Evolutionary conservation across 2,113 vertebrate genomes (phyloP), one percentile per base, ranked within the genome.

Genomic region (Laticauda laticaudata): DNA sequence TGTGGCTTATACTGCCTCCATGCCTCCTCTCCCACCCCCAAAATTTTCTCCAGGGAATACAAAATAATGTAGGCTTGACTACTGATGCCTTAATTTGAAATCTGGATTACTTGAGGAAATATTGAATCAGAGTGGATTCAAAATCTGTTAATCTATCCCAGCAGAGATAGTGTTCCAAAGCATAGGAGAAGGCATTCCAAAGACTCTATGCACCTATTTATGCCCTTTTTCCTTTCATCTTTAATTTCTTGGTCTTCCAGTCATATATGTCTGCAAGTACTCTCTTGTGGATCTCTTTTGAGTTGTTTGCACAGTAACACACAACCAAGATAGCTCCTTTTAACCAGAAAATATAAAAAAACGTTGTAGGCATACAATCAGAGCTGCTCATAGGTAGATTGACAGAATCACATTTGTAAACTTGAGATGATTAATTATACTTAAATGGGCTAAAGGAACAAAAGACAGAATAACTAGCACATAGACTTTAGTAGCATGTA

Each of bases 301-400:
- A 96, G 98, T 96, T 94, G 97, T 98, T 98, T 98, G 97, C 97
- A 98, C 97, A 97, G 61, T 86, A 93, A 97, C 96, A 95, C 93
- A 91, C 91, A 34, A 92, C 95, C 97, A 85, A 81, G 97, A 95
- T 96, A 96, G 94, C 96, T 97, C 96, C 97, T 96, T 94, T 95
- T 92, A 96, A 95, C 94, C 23, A 95, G 95, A 95, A 96, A 94
- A 96, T 96, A 96, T 94, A 81, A 97, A 95, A 48, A 94, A 97
- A 95, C 39, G 94, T 59, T 91, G 93, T 90, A 95, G 93, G 94
- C 91, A 88, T 96, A 96, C 94, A 0, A 90, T 88, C 95, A n/a
- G 55, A 89, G 8, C 90, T 94, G 95, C 96, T 95, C 94, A 94
- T 93, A 86, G 92, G 9, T 87, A 59, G 92, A 69, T 95, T 93